Evolutionary conservation across 2,113 vertebrate species (phyloP).

Genomic region (Myrmecobius fasciatus): DNA sequence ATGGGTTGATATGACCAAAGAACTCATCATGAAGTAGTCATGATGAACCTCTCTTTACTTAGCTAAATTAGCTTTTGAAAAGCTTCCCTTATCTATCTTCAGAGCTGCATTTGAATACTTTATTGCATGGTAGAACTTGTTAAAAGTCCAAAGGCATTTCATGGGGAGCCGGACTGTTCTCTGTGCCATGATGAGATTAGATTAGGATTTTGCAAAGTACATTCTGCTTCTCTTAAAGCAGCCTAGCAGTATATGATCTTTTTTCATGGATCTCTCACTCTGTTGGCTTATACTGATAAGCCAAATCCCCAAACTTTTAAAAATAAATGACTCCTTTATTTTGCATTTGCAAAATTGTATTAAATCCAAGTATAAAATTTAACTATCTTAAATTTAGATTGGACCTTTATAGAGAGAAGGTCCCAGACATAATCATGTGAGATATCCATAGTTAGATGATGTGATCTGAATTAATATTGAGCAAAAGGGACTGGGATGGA

Average conservation of each 20-base stretch:
- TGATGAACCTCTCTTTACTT: background rate
- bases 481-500: background rate
- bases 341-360: background rate
- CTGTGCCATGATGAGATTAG: background rate
- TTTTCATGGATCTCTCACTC: background rate
- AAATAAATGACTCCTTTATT: background rate
- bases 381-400: background rate
- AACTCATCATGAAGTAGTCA: background rate
- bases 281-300: background rate
- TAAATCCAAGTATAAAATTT: background rate
- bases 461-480: background rate
- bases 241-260: background rate
- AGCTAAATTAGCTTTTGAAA: background rate
- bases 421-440: background rate
- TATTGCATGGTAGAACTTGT: background rate
- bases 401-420: background rate
- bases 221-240: background rate
- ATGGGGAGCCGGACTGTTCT: background rate
- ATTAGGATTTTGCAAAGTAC: background rate
- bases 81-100: background rate
- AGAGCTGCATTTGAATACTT: background rate
- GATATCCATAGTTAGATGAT: background rate
- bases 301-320: background rate
- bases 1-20: background rate
- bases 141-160: background rate